phyloP scores from a whole-genome alignment of 2,797 vertebrate species.

The Siniperca undulata region DNA sequence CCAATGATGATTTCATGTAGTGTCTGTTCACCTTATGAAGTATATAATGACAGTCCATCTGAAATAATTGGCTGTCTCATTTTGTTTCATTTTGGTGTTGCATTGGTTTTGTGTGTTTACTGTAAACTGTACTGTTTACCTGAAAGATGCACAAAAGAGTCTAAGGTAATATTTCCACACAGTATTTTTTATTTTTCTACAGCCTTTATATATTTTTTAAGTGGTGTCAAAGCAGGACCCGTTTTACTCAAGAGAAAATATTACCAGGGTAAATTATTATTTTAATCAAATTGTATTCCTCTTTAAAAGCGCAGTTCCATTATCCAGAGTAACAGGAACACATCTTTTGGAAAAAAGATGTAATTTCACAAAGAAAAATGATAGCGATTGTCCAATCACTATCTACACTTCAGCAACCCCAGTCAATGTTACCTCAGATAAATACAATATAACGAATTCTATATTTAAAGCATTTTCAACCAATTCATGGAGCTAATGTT shows the following conservation, averaged over 20 bases:
- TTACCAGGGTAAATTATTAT: background rate
- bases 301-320: background rate
- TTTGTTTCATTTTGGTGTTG: conserved; percentile 8
- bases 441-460: background rate
- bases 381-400: background rate
- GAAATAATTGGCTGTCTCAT: conserved; percentile 11
- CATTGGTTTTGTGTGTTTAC: background rate
- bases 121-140: too few relatives aligned
- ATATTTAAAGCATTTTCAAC: background rate
- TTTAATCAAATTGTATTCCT: background rate
- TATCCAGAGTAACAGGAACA: background rate
- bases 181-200: background rate
- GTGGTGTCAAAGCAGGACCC: background rate
- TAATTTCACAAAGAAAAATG: background rate
- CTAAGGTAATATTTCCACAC: background rate
- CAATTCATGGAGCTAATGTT: background rate
- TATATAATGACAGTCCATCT: conserved; percentile 5
- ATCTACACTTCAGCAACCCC: background rate
- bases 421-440: background rate
- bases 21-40: conserved; percentile 29
- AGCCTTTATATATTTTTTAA: background rate
- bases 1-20: background rate
- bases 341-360: background rate
- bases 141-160: background rate
- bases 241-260: background rate